Evolutionary conservation across 2,797 vertebrate genomes (phyloP).

Genomic region (Melanotaenia trifasciata): DNA sequence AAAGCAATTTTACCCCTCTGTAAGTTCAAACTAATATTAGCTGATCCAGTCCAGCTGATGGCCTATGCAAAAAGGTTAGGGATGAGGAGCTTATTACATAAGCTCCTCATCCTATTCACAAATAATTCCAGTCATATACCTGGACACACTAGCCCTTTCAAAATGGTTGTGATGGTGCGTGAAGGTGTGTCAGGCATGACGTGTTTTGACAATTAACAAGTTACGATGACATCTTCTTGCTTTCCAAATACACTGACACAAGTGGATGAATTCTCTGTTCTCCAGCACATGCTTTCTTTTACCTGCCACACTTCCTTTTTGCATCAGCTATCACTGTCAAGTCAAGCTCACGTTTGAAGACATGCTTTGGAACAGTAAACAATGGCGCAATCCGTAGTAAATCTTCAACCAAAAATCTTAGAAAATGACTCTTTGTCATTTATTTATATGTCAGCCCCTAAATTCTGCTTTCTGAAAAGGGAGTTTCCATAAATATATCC

Average conservation of each 20-base stretch:
- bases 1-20: no score
- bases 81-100: not conserved
- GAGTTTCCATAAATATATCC: not conserved
- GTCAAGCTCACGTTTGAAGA: conserved; percentile 1
- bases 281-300: not conserved
- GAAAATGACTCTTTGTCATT: not conserved
- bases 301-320: not conserved
- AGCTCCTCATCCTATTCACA: not conserved
- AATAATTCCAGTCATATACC: not conserved
- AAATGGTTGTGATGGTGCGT: not conserved
- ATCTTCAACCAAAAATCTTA: not conserved
- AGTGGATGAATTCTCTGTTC: not conserved
- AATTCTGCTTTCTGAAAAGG: not conserved
- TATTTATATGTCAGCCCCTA: not conserved
- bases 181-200: not conserved
- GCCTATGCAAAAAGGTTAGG: no score
- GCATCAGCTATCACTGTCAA: not conserved
- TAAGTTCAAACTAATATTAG: no score
- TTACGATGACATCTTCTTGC: not conserved
- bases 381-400: not conserved
- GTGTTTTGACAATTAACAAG: conserved; percentile 2
- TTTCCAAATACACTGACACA: not conserved
- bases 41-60: no score
- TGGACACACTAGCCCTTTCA: not conserved
- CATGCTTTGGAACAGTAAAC: not conserved